Conservation (phyloP, 2,113 vertebrate genomes). For the Caranx ignobilis region DNA sequence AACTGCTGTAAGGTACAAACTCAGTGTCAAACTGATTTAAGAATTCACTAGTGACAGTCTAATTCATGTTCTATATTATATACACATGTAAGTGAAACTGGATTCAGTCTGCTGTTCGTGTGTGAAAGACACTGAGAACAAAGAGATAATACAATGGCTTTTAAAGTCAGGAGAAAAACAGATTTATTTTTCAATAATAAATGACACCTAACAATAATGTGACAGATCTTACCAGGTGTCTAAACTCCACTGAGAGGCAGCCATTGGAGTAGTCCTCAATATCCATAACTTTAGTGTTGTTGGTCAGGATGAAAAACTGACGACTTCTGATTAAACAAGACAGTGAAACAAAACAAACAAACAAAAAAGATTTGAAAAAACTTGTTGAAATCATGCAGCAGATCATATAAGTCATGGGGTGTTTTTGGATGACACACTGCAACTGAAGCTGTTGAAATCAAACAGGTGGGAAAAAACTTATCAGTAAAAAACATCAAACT, state of each 20-base stretch:
- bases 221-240: slow-evolving; percentile 89
- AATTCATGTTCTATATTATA: background rate
- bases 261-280: slow-evolving; percentile 95
- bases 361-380: background rate
- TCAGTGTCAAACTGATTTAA: background rate
- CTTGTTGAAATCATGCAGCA: background rate
- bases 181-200: background rate
- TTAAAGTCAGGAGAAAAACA: background rate
- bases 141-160: background rate
- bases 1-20: slow-evolving; percentile 88
- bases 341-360: background rate
- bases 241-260: slow-evolving; percentile 94
- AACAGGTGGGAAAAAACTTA: too few species aligned
- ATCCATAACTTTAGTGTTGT: slow-evolving; percentile 96
- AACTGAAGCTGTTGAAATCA: background rate
- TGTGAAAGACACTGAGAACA: background rate
- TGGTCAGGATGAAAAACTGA: slow-evolving; percentile 95
- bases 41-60: background rate
- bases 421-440: background rate
- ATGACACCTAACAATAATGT: background rate
- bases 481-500: too few species aligned
- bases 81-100: background rate
- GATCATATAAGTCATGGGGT: too few species aligned
- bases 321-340: slow-evolving; percentile 85
- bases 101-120: background rate